Percentiles rank a stretch among this genome's conserved stretches.
Evolutionary conservation across 2,797 vertebrate genomes (phyloP).

Genomic region (Channa striata): DNA sequence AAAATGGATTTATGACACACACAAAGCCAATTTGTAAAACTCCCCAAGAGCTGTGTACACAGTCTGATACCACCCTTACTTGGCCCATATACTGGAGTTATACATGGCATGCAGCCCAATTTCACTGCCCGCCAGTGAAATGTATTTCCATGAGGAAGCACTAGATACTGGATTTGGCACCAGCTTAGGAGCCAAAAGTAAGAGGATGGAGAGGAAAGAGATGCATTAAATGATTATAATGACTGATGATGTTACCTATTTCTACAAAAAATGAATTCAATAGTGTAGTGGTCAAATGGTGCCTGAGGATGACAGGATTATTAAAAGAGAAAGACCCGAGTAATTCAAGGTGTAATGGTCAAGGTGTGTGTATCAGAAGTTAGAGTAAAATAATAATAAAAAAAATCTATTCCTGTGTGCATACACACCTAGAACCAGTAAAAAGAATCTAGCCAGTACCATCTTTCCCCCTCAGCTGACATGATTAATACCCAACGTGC

Average conservation of each 20-base stretch:
- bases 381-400: no score
- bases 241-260: slow-evolving; percentile 83
- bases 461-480: slow-evolving; percentile 85
- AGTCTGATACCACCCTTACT: slow-evolving; percentile 62
- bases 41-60: slow-evolving; percentile 60
- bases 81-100: slow-evolving; percentile 58
- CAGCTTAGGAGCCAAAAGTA: slow-evolving; percentile 62
- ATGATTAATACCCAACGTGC: slow-evolving; percentile 95
- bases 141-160: slow-evolving; percentile 63
- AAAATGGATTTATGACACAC: slow-evolving; percentile 75
- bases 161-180: slow-evolving; percentile 68
- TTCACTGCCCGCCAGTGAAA: slow-evolving; percentile 56
- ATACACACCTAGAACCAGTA: slow-evolving; percentile 60
- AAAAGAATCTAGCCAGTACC: slow-evolving; percentile 89
- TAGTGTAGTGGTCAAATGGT: slow-evolving; percentile 81
- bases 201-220: slow-evolving; percentile 61
- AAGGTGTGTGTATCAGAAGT: no score
- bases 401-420: no score
- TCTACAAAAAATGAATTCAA: slow-evolving; percentile 80
- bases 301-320: slow-evolving; percentile 83
- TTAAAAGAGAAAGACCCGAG: slow-evolving; percentile 84
- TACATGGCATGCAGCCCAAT: slow-evolving; percentile 68
- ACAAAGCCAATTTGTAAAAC: slow-evolving; percentile 71
- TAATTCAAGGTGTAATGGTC: slow-evolving; percentile 71
- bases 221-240: slow-evolving; percentile 88